Evolutionary conservation across 2,888 invertebrate species (phyloP).

Genomic region (Sesamia inferens): DNA sequence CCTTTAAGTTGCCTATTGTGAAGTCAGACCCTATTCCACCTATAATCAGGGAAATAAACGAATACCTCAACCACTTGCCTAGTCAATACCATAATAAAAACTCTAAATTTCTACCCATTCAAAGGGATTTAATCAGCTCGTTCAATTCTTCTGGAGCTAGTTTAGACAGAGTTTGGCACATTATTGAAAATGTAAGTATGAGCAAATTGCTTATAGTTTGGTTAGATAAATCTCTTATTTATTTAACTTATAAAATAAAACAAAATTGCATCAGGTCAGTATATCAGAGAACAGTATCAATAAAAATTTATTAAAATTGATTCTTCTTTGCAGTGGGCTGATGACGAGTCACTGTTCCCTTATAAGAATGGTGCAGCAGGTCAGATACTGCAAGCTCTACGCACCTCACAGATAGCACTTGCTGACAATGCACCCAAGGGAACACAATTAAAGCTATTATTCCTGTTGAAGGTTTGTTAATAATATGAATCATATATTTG

Average conservation of each 20-base stretch:
- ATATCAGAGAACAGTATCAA: neutral
- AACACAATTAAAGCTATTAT: constrained; percentile 96
- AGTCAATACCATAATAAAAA: constrained; percentile 80
- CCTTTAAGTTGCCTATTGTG: constrained; percentile 73
- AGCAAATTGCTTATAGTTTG: constrained; percentile 4
- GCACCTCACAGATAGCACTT: constrained; percentile 91
- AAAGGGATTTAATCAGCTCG: constrained; percentile 75
- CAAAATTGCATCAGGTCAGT: neutral
- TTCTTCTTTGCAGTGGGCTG: constrained; percentile 78
- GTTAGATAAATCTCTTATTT: neutral
- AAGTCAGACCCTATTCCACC: constrained; percentile 75
- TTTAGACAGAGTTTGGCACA: constrained; percentile 74
- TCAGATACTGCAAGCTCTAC: constrained; percentile 91
- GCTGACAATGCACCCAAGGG: constrained; percentile 96
- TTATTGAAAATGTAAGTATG: constrained; percentile 79
- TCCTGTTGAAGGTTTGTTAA: constrained; percentile 92
- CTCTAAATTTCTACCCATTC: constrained; percentile 74
- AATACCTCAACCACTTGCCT: constrained; percentile 82
- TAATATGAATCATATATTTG: neutral
- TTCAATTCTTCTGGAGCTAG: constrained; percentile 81
- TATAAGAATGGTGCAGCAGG: constrained; percentile 89
- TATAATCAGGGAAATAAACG: constrained; percentile 81
- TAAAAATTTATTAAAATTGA: neutral
- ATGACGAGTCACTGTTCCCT: constrained; percentile 84
- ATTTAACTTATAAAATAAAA: neutral